These are phyloP conservation scores for Sebastes wilsoni DNA, from an alignment of 2,797 vertebrate genomes.

Conservation along the genomic window DNA sequence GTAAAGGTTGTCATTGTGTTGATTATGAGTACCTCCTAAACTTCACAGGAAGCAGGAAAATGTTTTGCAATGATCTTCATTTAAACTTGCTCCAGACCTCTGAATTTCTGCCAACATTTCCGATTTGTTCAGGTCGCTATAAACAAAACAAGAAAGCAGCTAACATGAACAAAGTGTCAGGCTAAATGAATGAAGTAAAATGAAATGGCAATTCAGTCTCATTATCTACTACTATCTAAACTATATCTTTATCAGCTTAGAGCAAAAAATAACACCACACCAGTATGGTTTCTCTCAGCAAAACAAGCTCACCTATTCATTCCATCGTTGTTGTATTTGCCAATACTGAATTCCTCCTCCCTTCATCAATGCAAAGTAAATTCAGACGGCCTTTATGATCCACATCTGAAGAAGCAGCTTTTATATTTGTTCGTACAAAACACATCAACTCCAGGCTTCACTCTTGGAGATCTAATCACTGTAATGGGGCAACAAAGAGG, in stretches of 20 bases:
- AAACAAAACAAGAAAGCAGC: background rate
- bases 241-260: background rate
- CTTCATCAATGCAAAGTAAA: background rate
- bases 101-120: background rate
- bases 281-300: background rate
- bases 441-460: conserved; percentile 8
- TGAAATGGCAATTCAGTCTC: background rate
- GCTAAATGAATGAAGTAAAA: background rate
- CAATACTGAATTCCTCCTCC: background rate
- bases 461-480: conserved; percentile 1
- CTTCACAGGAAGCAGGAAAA: background rate
- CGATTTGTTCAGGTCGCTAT: background rate
- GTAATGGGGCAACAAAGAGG: conserved; percentile 14
- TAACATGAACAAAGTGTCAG: background rate
- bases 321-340: background rate
- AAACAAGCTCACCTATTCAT: background rate
- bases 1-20: background rate
- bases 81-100: background rate
- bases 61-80: background rate
- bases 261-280: background rate
- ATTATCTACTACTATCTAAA: background rate
- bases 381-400: background rate
- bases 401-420: background rate
- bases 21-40: background rate
- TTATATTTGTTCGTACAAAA: conserved; percentile 32